phyloP scores from a whole-genome alignment of 2,888 invertebrate species.

The Crepidodera aurea region DNA sequence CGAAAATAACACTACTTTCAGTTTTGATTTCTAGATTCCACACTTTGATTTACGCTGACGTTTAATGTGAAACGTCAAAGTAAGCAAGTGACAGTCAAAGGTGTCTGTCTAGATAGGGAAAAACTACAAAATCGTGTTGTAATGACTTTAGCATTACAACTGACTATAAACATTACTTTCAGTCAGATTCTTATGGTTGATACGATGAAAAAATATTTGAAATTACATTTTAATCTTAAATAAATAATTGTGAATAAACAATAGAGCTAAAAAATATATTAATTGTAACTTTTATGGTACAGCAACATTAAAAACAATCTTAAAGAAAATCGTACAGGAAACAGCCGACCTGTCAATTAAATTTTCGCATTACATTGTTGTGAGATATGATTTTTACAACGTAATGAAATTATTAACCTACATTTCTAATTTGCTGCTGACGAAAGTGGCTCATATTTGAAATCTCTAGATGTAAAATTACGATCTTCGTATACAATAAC shows the following conservation, averaged over 20 bases:
- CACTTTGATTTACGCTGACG: too few relatives aligned
- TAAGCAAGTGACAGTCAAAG: not conserved
- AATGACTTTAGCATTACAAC: not conserved
- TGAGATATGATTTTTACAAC: not conserved
- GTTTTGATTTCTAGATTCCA: too few relatives aligned
- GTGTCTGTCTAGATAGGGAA: not conserved
- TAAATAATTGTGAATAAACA: too few relatives aligned
- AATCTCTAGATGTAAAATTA: conserved; percentile 12
- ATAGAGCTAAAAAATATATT: too few relatives aligned
- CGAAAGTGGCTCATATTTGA: conserved; percentile 16
- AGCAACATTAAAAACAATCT: too few relatives aligned
- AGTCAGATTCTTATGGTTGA: not conserved
- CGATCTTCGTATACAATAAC: conserved; percentile 6
- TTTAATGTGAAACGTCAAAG: not conserved
- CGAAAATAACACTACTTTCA: too few relatives aligned
- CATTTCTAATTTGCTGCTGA: not conserved
- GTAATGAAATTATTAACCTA: conserved; percentile 14
- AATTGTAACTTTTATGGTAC: too few relatives aligned
- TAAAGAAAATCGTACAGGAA: not conserved
- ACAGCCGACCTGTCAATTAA: not conserved
- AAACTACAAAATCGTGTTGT: not conserved
- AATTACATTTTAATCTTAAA: too few relatives aligned
- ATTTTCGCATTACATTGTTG: not conserved
- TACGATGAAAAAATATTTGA: not conserved
- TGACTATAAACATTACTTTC: not conserved